These are phyloP conservation scores for Actias luna DNA, from an alignment of 2,888 invertebrate genomes.

Conservation along the genomic window DNA sequence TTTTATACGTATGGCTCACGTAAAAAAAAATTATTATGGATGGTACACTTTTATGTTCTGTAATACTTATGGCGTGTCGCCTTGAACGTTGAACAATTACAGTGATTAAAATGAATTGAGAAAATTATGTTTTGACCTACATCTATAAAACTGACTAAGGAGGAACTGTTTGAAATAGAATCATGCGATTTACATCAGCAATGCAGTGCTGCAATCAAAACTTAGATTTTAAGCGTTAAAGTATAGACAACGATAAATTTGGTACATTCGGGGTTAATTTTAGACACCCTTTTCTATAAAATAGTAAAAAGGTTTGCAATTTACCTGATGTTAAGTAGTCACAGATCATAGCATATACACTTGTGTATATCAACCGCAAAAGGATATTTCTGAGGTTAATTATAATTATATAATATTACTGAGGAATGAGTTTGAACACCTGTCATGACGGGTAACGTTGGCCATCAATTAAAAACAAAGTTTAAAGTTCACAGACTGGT, in stretches of 20 bases:
- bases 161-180: conserved; percentile 36
- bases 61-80: not conserved
- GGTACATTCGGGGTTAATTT: not conserved
- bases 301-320: not conserved
- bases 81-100: conserved; percentile 32
- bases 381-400: not conserved
- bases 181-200: conserved; percentile 17
- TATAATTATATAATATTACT: too few relatives aligned
- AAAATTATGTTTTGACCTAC: conserved; percentile 32
- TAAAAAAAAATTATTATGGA: too few relatives aligned
- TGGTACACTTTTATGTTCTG: not conserved
- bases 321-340: too few relatives aligned
- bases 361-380: not conserved
- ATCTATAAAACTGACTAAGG: conserved; percentile 33
- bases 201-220: not conserved
- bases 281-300: not conserved
- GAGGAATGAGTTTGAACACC: not conserved
- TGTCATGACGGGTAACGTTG: too few relatives aligned
- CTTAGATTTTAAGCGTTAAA: not conserved
- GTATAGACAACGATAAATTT: too few relatives aligned
- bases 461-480: too few relatives aligned
- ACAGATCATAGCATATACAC: not conserved
- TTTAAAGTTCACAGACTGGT: not conserved
- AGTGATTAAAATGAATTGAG: conserved; percentile 41
- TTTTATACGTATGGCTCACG: too few relatives aligned